Evolutionary conservation across 2,888 invertebrate genomes (phyloP), one percentile per base, ranked within the genome.

Genomic region (Muscina levida): DNA sequence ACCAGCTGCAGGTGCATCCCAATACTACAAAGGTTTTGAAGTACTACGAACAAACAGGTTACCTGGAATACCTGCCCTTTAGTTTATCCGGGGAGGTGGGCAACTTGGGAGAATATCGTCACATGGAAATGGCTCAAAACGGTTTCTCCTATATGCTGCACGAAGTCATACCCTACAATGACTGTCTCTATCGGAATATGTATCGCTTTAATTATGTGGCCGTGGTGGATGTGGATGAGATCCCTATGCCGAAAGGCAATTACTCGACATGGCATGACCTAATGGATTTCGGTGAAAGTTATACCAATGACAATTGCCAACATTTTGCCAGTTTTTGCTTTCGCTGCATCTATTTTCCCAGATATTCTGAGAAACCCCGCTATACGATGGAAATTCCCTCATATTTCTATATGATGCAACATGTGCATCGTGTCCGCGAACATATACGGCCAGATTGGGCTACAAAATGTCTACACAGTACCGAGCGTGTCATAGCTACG

Each of bases 131-230:
- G 76, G 94, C 94, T 67, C 94, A 95, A 87, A 97, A 97, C 89
- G 93, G 95, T 15, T 96, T 95, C 85, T 95, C 97, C 91, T 97
- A 97, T 89, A 92, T 97, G 15, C 95, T 97, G 88, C 97, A 97
- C 91, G 98, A 98, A 90, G 92, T 98, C 82, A 96, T 98, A 85
- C 97, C 98, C 5, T 98, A 98, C 92, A 98, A 98, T 90, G 98
- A 98, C 89, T 98, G 98, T 88, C 93, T 98, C 78, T 98, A 98
- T 91, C 95, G 96, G 86, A 95, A 97, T 89, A 93, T 97, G 92
- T 96, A 97, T 90, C 93, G 94, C 83, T 97, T 96, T 90, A 94
- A 95, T 83, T 97, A 96, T 91, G 94, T 97, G 62, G 96, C 96
- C 4, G 91, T 97, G 72, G 92, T 97, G 67, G 98, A 98, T 89